phyloP scores from a whole-genome alignment of 2,888 invertebrate genomes.

The Steinernema carpocapsae region DNA sequence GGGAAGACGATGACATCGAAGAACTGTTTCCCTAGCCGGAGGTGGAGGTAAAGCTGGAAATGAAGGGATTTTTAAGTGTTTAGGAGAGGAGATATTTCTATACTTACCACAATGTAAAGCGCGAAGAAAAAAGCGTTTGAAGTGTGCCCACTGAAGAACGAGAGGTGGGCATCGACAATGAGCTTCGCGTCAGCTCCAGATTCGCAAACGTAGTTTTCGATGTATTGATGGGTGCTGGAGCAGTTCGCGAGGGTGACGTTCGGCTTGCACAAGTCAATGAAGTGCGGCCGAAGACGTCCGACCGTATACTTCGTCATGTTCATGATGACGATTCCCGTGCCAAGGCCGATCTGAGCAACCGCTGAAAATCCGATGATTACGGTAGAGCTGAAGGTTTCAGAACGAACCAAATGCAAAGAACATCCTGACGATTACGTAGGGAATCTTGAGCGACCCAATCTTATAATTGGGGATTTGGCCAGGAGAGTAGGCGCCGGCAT shows the following conservation, averaged over 20 bases:
- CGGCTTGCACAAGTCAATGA: slow-evolving; percentile 85
- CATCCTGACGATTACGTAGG: slow-evolving; percentile 10
- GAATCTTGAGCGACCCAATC: slow-evolving; percentile 16
- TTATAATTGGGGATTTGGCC: slow-evolving; percentile 20
- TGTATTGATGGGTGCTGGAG: slow-evolving; percentile 33
- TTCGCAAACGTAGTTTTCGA: slow-evolving; percentile 38
- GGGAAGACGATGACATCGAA: slow-evolving; percentile 80
- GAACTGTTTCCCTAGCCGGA: slow-evolving; percentile 80
- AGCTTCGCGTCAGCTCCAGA: slow-evolving; percentile 22
- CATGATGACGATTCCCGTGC: slow-evolving; percentile 73
- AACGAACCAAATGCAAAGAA: slow-evolving; percentile 27
- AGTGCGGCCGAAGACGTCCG: slow-evolving; percentile 90
- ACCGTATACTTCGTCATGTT: slow-evolving; percentile 91
- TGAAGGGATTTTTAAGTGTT: neutral
- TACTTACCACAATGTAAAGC: neutral
- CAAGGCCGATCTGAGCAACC: slow-evolving; percentile 42
- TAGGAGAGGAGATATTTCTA: neutral
- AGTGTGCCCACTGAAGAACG: slow-evolving; percentile 49
- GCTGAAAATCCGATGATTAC: too few relatives aligned
- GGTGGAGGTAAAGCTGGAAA: slow-evolving; percentile 81
- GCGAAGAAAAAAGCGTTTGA: slow-evolving; percentile 45
- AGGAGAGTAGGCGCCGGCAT: neutral
- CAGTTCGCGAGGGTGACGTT: slow-evolving; percentile 40
- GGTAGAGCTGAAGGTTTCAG: neutral
- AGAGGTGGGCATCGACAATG: slow-evolving; percentile 45